Evolutionary conservation across 2,888 invertebrate species (phyloP).

Genomic region (Belgica antarctica): DNA sequence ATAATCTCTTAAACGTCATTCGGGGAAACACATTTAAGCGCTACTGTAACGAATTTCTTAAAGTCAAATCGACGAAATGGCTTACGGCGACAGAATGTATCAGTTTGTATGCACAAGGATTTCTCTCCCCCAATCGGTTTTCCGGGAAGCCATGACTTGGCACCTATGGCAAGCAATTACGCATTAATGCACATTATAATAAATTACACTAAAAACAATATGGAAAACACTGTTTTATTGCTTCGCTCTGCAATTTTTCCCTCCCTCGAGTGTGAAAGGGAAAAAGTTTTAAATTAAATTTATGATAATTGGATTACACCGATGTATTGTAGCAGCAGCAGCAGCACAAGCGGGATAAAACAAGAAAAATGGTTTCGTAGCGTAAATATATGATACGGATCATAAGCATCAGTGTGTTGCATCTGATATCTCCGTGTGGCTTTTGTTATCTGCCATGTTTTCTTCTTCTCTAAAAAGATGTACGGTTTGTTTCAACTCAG

Average conservation of each 20-base stretch:
- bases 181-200: conserved; percentile 35
- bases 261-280: no score
- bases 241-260: conserved; percentile 10
- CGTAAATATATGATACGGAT: conserved; percentile 35
- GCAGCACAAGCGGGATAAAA: neutral
- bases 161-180: conserved; percentile 38
- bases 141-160: neutral
- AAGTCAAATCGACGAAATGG: no score
- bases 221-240: conserved; percentile 31
- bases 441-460: conserved; percentile 11
- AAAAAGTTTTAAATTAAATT: conserved; percentile 42
- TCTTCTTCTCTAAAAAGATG: neutral
- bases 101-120: neutral
- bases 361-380: neutral
- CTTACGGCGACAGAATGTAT: neutral
- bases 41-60: neutral
- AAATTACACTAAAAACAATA: conserved; percentile 36
- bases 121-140: neutral
- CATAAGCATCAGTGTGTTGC: conserved; percentile 38
- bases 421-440: conserved; percentile 31
- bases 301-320: conserved; percentile 41
- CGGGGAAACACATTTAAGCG: neutral
- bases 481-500: neutral
- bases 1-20: neutral
- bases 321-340: neutral